These are phyloP conservation scores for Oscheius sp. DNA, from an alignment of 2,888 invertebrate species.

Conservation along the genomic window DNA sequence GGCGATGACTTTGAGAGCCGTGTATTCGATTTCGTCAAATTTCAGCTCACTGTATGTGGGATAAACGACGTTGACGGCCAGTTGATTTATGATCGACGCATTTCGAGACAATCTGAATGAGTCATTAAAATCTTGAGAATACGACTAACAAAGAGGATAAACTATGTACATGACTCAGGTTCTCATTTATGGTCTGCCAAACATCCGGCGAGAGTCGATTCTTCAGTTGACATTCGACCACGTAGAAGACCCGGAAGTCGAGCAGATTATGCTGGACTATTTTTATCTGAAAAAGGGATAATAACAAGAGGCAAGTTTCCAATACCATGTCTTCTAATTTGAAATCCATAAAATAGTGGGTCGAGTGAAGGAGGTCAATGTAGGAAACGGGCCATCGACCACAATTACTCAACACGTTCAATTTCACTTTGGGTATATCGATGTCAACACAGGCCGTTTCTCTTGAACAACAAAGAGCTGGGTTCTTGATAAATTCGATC, in stretches of 20 bases:
- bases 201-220: not conserved
- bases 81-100: not conserved
- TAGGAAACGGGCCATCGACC: slow-evolving; percentile 12
- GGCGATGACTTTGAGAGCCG: slow-evolving; percentile 1
- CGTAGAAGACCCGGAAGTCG: not conserved
- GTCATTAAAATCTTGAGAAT: too few relatives aligned
- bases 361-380: slow-evolving; percentile 11
- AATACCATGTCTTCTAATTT: not conserved
- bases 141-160: not conserved
- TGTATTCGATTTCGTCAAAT: slow-evolving; percentile 12
- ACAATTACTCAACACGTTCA: not conserved
- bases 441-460: slow-evolving; percentile 20
- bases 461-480: not conserved
- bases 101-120: not conserved
- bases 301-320: not conserved
- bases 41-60: not conserved
- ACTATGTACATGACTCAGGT: not conserved
- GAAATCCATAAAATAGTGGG: not conserved
- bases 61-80: not conserved
- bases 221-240: slow-evolving; percentile 1
- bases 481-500: not conserved
- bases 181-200: not conserved
- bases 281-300: not conserved
- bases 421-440: not conserved
- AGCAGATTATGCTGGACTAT: slow-evolving; percentile 2